Percentiles rank a stretch among this genome's conserved stretches.
phyloP scores from a whole-genome alignment of 2,888 invertebrate species.

The Trypoxylon attenuatum region DNA sequence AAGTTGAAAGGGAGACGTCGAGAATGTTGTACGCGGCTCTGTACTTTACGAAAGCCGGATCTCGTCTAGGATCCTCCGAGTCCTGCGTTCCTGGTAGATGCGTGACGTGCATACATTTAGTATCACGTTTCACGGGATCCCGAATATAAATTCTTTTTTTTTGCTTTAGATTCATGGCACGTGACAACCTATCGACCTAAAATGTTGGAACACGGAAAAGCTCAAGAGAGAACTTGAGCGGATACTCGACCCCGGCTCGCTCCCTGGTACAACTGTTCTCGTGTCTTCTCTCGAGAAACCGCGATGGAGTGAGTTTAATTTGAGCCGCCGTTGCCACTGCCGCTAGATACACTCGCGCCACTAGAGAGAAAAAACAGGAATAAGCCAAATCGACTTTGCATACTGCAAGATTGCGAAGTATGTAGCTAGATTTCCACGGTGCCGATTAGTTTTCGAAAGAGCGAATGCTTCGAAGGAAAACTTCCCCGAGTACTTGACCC shows the following conservation, averaged over 20 bases:
- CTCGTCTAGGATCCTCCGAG: not conserved
- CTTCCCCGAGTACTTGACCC: constrained; percentile 34
- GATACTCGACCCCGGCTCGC: constrained; percentile 23
- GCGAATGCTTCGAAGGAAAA: constrained; percentile 19
- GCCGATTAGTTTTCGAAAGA: constrained; percentile 26
- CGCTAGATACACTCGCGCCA: not conserved
- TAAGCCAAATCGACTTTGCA: not conserved
- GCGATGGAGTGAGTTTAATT: constrained; percentile 8
- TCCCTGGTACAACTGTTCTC: constrained; percentile 11
- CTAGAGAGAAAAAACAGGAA: not conserved
- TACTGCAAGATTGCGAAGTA: not conserved
- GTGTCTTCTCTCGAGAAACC: constrained; percentile 13
- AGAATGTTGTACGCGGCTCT: constrained; percentile 14
- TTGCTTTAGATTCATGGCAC: not conserved
- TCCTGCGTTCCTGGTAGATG: constrained; percentile 1
- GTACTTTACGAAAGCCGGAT: constrained; percentile 3
- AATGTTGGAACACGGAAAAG: constrained; percentile 25
- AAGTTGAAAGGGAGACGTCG: constrained; percentile 10
- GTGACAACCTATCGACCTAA: constrained; percentile 28
- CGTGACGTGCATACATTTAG: constrained; percentile 1
- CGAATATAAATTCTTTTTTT: constrained; percentile 2
- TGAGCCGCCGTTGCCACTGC: not conserved
- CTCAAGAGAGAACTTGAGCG: constrained; percentile 17
- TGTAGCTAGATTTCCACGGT: constrained; percentile 4
- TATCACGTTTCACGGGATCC: not conserved